phyloP scores from a whole-genome alignment of 2,888 invertebrate genomes.

The Torymus tubicola region DNA sequence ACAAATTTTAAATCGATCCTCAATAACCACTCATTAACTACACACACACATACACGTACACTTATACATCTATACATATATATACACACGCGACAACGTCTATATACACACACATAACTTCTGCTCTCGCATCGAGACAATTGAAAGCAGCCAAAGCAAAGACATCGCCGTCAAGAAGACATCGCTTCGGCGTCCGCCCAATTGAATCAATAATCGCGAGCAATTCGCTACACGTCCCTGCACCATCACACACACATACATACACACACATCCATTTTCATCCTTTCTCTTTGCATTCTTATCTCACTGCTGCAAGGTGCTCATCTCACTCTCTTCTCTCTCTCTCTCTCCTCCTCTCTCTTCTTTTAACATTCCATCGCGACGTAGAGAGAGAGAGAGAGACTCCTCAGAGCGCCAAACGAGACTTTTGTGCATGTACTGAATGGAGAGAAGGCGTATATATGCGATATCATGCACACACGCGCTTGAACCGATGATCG shows the following conservation, averaged over 20 bases:
- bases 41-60: no score
- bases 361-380: background rate
- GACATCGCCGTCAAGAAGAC: conserved; percentile 39
- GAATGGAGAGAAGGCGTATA: conserved; percentile 62
- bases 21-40: background rate
- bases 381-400: no score
- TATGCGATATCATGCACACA: background rate
- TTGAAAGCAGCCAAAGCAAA: conserved; percentile 52
- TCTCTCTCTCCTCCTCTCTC: background rate
- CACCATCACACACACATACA: no score
- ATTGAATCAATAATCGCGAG: conserved; percentile 56
- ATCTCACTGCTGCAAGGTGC: conserved; percentile 12
- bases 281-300: background rate
- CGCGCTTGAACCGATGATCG: conserved; percentile 64
- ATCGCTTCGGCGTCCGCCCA: conserved; percentile 54
- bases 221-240: conserved; percentile 36
- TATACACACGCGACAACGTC: no score
- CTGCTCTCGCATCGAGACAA: conserved; percentile 38
- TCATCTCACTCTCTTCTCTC: background rate
- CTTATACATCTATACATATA: no score
- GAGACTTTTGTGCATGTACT: conserved; percentile 68
- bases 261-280: background rate
- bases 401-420: conserved; percentile 48
- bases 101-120: no score
- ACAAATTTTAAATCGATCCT: conserved; percentile 11